Conservation (phyloP, 2,113 vertebrate genomes). For the Lepus timidus region DNA sequence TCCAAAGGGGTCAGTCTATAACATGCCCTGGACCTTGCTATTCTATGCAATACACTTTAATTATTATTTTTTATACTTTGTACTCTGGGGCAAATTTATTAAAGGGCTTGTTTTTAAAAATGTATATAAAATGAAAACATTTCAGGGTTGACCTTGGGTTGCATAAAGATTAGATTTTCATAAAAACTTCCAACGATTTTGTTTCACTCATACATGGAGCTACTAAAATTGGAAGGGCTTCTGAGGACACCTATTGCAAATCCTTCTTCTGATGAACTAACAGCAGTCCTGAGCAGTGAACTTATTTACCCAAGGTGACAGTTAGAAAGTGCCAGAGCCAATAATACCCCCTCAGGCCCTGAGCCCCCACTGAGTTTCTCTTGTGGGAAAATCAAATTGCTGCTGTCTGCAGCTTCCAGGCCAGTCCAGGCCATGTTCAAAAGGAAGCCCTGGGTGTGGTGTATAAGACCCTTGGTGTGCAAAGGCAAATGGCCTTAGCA, state of each 20-base stretch:
- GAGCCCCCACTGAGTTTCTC: conserved; percentile 20
- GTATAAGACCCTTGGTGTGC: background rate
- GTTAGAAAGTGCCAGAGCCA: background rate
- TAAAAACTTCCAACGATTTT: conserved; percentile 53
- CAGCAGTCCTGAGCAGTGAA: conserved; percentile 1
- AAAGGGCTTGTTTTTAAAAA: conserved; percentile 68
- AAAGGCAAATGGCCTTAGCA: background rate
- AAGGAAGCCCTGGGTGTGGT: background rate
- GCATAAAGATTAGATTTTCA: conserved; percentile 50
- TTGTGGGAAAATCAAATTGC: conserved; percentile 50
- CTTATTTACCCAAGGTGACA: conserved; percentile 39
- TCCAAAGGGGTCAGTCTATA: conserved; percentile 51
- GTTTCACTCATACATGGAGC: conserved; percentile 1
- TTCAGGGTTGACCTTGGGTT: conserved; percentile 52
- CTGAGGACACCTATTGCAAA: background rate
- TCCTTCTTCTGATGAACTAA: conserved; percentile 39
- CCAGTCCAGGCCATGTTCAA: background rate
- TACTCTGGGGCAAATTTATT: conserved; percentile 48
- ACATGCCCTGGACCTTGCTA: conserved; percentile 4
- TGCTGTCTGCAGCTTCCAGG: background rate
- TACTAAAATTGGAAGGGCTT: conserved; percentile 60
- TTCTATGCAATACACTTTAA: conserved; percentile 37
- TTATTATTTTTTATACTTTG: conserved; percentile 57
- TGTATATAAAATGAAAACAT: conserved; percentile 69
- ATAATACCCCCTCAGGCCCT: conserved; percentile 23